Evolutionary conservation across 1,140 invertebrate genomes (phyloP), one percentile per base, ranked within the genome.

Genomic region (Drosophila triauraria): DNA sequence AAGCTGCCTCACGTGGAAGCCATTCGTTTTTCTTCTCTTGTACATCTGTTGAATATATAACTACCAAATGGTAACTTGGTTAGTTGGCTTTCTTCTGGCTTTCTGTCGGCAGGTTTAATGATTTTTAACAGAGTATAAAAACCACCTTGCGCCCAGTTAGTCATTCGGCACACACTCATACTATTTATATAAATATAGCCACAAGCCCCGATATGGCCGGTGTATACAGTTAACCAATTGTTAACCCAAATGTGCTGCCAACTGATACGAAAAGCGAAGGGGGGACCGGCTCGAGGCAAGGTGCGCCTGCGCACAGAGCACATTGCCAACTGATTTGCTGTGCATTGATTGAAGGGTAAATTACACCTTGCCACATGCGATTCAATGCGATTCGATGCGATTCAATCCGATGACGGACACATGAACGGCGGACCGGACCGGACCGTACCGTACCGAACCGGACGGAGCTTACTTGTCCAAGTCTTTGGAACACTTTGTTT

Each of bases 231-330:
- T 86, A 86, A 86, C 83, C 84, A 88, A 87, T 84, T 87, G 84
- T 85, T 88, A 88, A 88, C 84, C 84, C 85, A 88, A 90, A 90
- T 88, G 85, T 88, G 84, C 84, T 88, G 85, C 85, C 84, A 88
- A 85, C 54, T 88, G 84, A 84, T 79, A 71, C 79, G 63, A 80
- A 67, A 50, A 54, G 46, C 23, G 44, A 35, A 40, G n/a, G 13
- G 48, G 38, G 40, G 15, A 35, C 17, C 51, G 42, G n/a, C 47
- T 56, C 13, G 32, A 42, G 42, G 58, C 27, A 35, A 43, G 84
- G 85, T 79, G 74, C 85, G 83, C 75, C 80, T 86, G 83, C 76
- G 72, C 84, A 67, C 12, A 63, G 32, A 54, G 76, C 76, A 79
- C 84, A 87, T 88, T 88, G 80, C 84, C 84, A 84, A 88, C 84